Conservation (phyloP, 2,113 vertebrate species). For the Sphaerodactylus townsendi region DNA sequence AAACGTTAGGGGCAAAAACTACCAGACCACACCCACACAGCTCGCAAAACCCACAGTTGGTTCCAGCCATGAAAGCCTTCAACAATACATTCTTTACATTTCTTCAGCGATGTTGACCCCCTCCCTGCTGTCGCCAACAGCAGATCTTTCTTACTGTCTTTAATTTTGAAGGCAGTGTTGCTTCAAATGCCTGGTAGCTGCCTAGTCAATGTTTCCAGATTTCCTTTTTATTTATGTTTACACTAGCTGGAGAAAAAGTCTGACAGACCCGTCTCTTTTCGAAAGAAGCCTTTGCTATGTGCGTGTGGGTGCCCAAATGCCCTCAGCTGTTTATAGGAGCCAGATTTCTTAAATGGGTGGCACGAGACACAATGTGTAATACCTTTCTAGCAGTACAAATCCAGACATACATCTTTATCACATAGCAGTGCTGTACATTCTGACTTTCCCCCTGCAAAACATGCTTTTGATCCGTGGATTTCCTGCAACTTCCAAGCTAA, state of each 20-base stretch:
- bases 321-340: background rate
- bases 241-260: background rate
- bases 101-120: no score
- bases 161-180: background rate
- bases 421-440: background rate
- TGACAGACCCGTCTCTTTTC: background rate
- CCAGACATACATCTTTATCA: background rate
- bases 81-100: no score
- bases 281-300: background rate
- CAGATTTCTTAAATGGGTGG: background rate
- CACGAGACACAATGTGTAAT: rapidly evolving
- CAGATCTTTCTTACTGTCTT: background rate
- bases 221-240: background rate
- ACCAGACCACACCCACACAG: no score
- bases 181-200: background rate
- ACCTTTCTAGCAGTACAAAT: background rate
- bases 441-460: background rate
- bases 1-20: no score
- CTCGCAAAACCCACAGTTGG: no score
- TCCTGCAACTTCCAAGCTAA: background rate
- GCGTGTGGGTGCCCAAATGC: no score
- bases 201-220: background rate
- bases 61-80: no score
- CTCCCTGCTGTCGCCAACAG: no score
- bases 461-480: background rate